These are phyloP conservation scores for Netelia fuscicornis DNA, from an alignment of 2,888 invertebrate species.

Conservation along the genomic window DNA sequence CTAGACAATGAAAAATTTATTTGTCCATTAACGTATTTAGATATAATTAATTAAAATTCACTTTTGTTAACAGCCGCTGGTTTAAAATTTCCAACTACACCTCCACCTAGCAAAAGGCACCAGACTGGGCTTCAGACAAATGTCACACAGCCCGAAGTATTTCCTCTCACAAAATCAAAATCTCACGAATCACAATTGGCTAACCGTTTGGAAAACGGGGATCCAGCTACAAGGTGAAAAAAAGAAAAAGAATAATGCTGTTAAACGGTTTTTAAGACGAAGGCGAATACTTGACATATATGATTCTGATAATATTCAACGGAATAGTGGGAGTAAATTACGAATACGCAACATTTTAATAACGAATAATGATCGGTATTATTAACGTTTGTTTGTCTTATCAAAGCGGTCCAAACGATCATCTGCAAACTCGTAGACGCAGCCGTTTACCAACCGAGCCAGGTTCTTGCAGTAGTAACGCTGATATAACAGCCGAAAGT, in stretches of 20 bases:
- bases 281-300: background rate
- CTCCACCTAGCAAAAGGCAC: constrained; percentile 92
- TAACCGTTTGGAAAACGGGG: constrained; percentile 87
- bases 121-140: constrained; percentile 86
- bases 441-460: constrained; percentile 88
- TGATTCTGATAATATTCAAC: constrained; percentile 12
- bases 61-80: constrained; percentile 79
- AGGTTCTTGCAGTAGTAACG: constrained; percentile 85
- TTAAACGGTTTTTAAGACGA: background rate
- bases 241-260: background rate
- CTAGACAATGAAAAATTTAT: background rate
- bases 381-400: constrained; percentile 26
- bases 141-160: constrained; percentile 80
- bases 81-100: constrained; percentile 92
- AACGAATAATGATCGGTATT: constrained; percentile 22
- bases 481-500: constrained; percentile 78
- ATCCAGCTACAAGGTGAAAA: constrained; percentile 82
- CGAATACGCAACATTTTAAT: constrained; percentile 25
- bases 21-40: background rate
- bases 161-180: constrained; percentile 94
- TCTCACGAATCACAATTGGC: constrained; percentile 96
- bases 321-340: constrained; percentile 9
- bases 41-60: background rate
- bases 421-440: constrained; percentile 82
- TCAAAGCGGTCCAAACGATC: constrained; percentile 79